Base-by-base conservation (phyloP, 2,113 vertebrate species). In the Protobothrops mucrosquamatus region DNA sequence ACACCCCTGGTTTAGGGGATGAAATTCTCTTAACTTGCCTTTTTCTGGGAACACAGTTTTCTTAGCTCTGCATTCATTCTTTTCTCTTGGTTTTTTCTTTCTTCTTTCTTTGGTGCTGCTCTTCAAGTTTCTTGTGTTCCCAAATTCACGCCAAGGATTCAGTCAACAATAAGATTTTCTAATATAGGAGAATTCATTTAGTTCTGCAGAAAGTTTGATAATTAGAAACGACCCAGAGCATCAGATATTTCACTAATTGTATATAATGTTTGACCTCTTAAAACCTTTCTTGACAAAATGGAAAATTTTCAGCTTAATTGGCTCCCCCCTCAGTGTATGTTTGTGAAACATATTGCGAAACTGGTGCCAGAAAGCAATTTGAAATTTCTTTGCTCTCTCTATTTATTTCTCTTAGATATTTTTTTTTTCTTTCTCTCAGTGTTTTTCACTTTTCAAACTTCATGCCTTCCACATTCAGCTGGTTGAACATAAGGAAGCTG, bases 281-380 rank as follows among this genome's bases (percentile, higher is more conserved):
- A 95, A 95, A 96, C 91, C 93, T 94, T 95, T 94, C 52, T 86
- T 93, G 95, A 94, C 91, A 96, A 94, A 94, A 96, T 96, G 95
- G 95, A 96, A 95, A 96, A 92, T 93, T 96, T 96, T 96, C 95
- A 94, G 52, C 89, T 96, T 95, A 97, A 97, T 97, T 96, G 95
- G 93, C 93, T 95, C 95, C 94, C 89, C 69, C 95, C 93, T 93
- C 90, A 89, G 12, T 26, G 88, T 93, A 52, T 15, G 4, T 85
- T 92, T 88, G 87, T 74, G 87, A 93, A 87, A 0, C 39, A 85
- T 48, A 8, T 52, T 88, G 14, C 94, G 91, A 0, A 0, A 51
- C 54, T 0, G 0, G 61, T 85, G 43, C 85, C 91, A 94, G 89
- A 88, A 92, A 91, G 89, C 90, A 94, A 88, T 46, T 61, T 64